These are phyloP conservation scores for Nipponacmea schrenckii DNA, from an alignment of 2,888 invertebrate genomes.

Conservation along the genomic window DNA sequence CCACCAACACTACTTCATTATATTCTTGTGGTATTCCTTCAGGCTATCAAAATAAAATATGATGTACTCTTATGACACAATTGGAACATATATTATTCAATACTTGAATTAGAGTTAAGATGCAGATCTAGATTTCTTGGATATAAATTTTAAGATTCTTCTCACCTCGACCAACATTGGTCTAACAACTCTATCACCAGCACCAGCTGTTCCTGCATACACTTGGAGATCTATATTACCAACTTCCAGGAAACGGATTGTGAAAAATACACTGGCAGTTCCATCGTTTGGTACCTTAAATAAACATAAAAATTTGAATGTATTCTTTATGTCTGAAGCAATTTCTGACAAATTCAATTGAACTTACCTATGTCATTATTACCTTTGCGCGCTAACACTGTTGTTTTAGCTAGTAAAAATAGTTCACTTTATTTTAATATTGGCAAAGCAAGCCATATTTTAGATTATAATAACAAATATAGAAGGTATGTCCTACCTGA, in stretches of 20 bases:
- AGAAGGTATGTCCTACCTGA: slow-evolving; percentile 12
- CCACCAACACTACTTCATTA: slow-evolving; percentile 49
- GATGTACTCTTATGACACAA: too few relatives aligned
- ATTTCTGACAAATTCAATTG: too few relatives aligned
- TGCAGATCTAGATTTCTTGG: too few relatives aligned
- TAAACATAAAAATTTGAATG: not conserved
- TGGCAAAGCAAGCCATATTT: too few relatives aligned
- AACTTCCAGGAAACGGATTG: not conserved
- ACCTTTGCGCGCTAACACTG: too few relatives aligned
- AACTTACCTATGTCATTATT: too few relatives aligned
- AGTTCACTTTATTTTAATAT: too few relatives aligned
- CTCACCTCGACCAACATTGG: not conserved
- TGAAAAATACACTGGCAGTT: not conserved
- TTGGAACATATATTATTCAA: too few relatives aligned
- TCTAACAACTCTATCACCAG: not conserved
- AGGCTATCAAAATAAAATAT: slow-evolving; percentile 34
- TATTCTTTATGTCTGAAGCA: too few relatives aligned
- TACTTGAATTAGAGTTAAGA: too few relatives aligned
- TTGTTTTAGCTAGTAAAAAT: too few relatives aligned
- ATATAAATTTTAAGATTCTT: too few relatives aligned
- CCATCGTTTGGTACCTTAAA: not conserved
- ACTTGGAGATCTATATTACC: not conserved
- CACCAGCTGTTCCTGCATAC: not conserved
- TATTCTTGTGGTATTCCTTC: slow-evolving; percentile 56
- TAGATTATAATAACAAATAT: not conserved